Conservation (phyloP, 1,140 invertebrate genomes). For the Venturia canescens region DNA sequence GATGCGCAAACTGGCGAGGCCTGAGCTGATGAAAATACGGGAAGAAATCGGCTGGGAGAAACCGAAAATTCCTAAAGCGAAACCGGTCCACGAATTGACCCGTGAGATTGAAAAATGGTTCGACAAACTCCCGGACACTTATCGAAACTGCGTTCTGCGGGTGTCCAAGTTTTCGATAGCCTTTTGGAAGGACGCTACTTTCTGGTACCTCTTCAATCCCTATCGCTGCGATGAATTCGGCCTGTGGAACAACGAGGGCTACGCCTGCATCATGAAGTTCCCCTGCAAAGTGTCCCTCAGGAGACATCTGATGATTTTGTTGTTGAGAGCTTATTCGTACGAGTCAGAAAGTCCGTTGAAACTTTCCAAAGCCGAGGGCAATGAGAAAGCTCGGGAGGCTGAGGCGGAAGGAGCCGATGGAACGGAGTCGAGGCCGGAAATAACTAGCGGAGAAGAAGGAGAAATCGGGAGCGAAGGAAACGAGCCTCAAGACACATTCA, state of each 20-base stretch:
- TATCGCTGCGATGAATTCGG: conserved; percentile 68
- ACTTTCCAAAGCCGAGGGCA: not conserved
- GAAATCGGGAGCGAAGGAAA: not conserved
- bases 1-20: conserved; percentile 50
- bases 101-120: conserved; percentile 64
- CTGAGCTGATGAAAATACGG: conserved; percentile 59
- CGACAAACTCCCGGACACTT: conserved; percentile 54
- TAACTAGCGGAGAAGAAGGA: not conserved
- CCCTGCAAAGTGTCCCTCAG: conserved; percentile 61
- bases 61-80: conserved; percentile 16
- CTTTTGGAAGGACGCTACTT: conserved; percentile 68
- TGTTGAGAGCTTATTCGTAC: conserved; percentile 61
- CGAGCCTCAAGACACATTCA: conserved; percentile 35
- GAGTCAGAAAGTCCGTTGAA: conserved; percentile 15
- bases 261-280: conserved; percentile 67
- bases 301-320: conserved; percentile 65
- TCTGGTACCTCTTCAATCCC: conserved; percentile 71
- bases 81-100: conserved; percentile 50
- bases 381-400: not conserved
- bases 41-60: conserved; percentile 59
- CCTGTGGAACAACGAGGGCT: conserved; percentile 63
- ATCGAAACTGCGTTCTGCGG: conserved; percentile 65
- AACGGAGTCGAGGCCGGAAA: not conserved
- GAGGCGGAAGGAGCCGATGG: not conserved
- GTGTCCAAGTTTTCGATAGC: conserved; percentile 63